Percentiles rank a stretch among this genome's conserved stretches.
These are phyloP conservation scores for Ctenicera cuprea DNA, from an alignment of 2,888 invertebrate species.

Conservation along the genomic window DNA sequence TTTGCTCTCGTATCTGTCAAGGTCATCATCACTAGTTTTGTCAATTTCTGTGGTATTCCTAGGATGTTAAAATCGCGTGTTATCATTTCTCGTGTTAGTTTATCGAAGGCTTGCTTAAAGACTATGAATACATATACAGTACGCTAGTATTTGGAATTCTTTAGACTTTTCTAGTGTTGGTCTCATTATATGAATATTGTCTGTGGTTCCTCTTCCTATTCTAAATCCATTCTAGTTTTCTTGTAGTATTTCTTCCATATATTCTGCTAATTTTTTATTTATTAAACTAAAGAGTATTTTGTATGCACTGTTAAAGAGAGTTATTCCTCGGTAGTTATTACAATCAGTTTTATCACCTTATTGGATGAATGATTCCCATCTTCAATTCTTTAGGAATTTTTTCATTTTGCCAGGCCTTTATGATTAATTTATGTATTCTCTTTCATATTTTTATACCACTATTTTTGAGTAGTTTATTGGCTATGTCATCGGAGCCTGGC, in stretches of 20 bases:
- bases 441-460: conserved; percentile 1
- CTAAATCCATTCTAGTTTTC: conserved; percentile 6
- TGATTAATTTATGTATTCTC: neutral
- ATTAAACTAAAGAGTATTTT: neutral
- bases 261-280: neutral
- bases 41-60: conserved; percentile 16
- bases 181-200: neutral
- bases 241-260: neutral
- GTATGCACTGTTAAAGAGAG: neutral
- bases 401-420: neutral
- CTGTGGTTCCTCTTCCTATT: neutral
- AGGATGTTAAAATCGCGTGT: neutral
- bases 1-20: neutral
- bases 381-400: conserved; percentile 11
- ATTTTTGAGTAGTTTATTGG: neutral
- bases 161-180: conserved; percentile 5
- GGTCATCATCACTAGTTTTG: conserved; percentile 1
- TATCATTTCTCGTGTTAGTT: neutral
- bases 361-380: neutral
- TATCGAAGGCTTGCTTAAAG: too few species aligned
- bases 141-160: conserved; percentile 12
- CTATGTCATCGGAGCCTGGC: neutral
- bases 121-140: neutral
- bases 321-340: conserved; percentile 8
- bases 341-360: conserved; percentile 10